phyloP scores from a whole-genome alignment of 2,113 vertebrate species.

The Boulengeromyrus knoepffleri region DNA sequence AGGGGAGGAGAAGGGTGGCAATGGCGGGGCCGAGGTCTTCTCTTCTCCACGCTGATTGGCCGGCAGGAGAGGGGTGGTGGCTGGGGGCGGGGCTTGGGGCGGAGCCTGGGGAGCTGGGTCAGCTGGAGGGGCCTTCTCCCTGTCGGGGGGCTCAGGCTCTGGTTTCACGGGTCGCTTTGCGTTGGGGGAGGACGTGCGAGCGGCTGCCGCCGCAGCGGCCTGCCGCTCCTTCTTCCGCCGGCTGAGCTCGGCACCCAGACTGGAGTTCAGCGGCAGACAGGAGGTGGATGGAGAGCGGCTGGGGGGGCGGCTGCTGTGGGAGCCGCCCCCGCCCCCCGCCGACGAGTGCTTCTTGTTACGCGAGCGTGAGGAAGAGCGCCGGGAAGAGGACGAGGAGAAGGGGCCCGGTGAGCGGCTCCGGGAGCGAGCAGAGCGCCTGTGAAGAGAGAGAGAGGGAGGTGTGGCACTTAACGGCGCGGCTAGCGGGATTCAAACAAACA shows the following conservation, averaged over 20 bases:
- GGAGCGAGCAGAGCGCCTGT: conserved; percentile 82
- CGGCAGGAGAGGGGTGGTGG: neutral
- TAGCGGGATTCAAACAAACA: neutral
- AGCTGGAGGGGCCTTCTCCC: conserved; percentile 15
- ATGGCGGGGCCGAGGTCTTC: conserved; percentile 56
- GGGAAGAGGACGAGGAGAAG: conserved; percentile 62
- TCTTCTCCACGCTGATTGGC: conserved; percentile 39
- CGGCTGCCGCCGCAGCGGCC: conserved; percentile 73
- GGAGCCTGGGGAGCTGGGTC: conserved; percentile 29
- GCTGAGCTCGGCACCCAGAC: conserved; percentile 87
- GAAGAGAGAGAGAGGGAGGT: neutral
- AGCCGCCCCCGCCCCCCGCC: conserved; percentile 44
- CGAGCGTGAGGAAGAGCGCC: conserved; percentile 77
- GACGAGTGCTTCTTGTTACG: conserved; percentile 83
- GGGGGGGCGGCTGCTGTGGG: conserved; percentile 77
- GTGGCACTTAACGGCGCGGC: neutral
- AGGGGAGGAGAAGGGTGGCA: conserved; percentile 42
- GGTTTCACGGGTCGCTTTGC: conserved; percentile 55
- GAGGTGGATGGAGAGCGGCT: conserved; percentile 82
- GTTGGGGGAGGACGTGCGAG: conserved; percentile 58
- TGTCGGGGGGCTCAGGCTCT: conserved; percentile 37
- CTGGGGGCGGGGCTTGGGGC: conserved; percentile 15
- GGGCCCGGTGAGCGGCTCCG: conserved; percentile 82
- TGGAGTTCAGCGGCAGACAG: conserved; percentile 82
- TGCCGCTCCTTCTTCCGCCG: conserved; percentile 89